phyloP scores from a whole-genome alignment of 2,888 invertebrate species.

The Eupelmus urozonus region DNA sequence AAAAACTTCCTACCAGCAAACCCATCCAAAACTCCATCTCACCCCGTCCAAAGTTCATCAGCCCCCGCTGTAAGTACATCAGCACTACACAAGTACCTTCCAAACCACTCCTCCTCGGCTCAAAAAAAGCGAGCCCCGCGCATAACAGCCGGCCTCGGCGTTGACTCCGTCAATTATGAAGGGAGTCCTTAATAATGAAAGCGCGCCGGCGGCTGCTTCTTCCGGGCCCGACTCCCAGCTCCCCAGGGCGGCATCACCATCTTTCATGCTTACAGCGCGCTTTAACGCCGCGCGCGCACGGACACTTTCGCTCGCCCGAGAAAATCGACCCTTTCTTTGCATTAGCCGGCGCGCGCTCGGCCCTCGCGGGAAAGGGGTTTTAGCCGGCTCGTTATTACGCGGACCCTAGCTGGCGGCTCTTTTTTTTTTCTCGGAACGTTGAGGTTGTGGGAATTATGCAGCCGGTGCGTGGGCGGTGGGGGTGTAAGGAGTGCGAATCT shows the following conservation, averaged over 20 bases:
- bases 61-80: not conserved
- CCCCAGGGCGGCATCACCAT: conserved; percentile 74
- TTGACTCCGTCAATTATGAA: conserved; percentile 75
- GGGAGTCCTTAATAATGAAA: conserved; percentile 66
- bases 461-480: too few relatives aligned
- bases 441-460: too few relatives aligned
- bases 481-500: too few relatives aligned
- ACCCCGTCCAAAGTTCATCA: too few relatives aligned
- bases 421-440: conserved; percentile 4
- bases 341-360: conserved; percentile 56
- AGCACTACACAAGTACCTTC: not conserved
- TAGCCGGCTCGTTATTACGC: not conserved
- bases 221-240: conserved; percentile 63
- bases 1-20: too few relatives aligned
- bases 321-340: conserved; percentile 67
- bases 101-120: not conserved
- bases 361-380: conserved; percentile 24
- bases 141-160: conserved; percentile 19
- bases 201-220: conserved; percentile 56
- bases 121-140: not conserved
- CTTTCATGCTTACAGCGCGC: conserved; percentile 75
- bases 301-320: too few relatives aligned
- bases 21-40: too few relatives aligned
- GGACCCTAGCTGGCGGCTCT: too few relatives aligned
- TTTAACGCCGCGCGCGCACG: too few relatives aligned